Evolutionary conservation across 2,888 invertebrate genomes (phyloP).

Genomic region (Zhuqinia jingwanae): DNA sequence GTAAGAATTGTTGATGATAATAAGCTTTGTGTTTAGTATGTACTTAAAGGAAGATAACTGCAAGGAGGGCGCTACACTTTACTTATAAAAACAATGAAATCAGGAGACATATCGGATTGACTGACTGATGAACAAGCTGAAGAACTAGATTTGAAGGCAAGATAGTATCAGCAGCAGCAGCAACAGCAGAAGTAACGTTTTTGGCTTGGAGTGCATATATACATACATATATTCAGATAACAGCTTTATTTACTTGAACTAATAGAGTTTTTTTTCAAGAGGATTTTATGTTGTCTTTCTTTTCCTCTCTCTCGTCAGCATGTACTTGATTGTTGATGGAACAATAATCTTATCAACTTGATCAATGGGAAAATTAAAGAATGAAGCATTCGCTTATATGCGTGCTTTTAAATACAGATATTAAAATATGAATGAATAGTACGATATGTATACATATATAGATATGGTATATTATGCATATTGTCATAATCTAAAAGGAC

Average conservation of each 20-base stretch:
- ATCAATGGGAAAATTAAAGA: slow-evolving; percentile 23
- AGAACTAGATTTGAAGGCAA: slow-evolving; percentile 59
- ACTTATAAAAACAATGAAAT: slow-evolving; percentile 28
- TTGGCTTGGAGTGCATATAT: background rate
- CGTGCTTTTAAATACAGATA: too few species aligned
- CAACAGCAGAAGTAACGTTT: too few species aligned
- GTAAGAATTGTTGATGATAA: slow-evolving; percentile 14
- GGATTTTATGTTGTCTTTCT: slow-evolving; percentile 12
- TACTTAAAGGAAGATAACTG: slow-evolving; percentile 2
- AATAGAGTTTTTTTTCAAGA: slow-evolving; percentile 31
- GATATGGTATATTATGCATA: background rate
- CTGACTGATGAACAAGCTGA: slow-evolving; percentile 51
- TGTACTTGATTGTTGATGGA: slow-evolving; percentile 40
- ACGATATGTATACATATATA: background rate
- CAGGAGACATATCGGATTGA: slow-evolving; percentile 41
- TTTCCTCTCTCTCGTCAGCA: too few species aligned
- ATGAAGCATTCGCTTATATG: background rate
- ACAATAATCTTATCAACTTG: slow-evolving; percentile 15
- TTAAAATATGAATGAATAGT: background rate
- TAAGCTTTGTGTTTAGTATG: background rate
- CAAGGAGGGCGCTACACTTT: slow-evolving; percentile 9
- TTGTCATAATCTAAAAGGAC: slow-evolving; percentile 30
- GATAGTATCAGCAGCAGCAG: slow-evolving; percentile 48
- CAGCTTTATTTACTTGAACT: slow-evolving; percentile 37
- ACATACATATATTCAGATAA: slow-evolving; percentile 10